Base-by-base conservation (phyloP, 1,140 invertebrate genomes). In the Drosophila kanapiae region DNA sequence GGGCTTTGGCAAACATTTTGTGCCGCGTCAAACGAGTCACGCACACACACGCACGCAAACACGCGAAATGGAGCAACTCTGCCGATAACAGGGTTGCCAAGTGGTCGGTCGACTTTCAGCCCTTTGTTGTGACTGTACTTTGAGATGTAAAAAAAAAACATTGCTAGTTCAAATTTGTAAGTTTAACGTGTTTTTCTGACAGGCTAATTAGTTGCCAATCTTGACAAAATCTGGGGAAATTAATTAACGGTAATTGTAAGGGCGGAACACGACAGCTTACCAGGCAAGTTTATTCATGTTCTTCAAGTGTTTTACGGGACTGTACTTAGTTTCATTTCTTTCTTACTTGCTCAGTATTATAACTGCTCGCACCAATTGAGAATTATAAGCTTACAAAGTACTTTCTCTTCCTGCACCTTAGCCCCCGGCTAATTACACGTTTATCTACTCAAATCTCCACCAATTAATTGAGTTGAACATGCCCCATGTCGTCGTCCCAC, bases 391-490 rank as follows among this genome's bases (percentile, higher is more conserved):
- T 70, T 48, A 35, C 43, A 58, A 58, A 27, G 9, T 10, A 29
- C 65, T 57, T 16, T 23, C 27, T 59, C 67, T 23, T 45, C 29
- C n/a, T 59, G 37, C 31, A 23, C 11, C 35, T 49, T 42, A 60
- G 23, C 29, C 16, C 56, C 42, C 38, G 35, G 54, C 56, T 88
- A 88, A 87, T 87, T 87, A 82, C 47, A 67, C 54, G 63, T 69
- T 86, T 83, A 88, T 67, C 76, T 75, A 51, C 64, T 10, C 33
- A 80, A 88, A 88, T 80, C 71, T 75, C 33, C 5, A 29, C 38
- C 84, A 87, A 87, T 87, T 87, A 87, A 88, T 80, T 75, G 68
- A 67, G 57, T 51, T n/a, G 31, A 60, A 65, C 78, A 80, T 56
- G 62, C 54, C 40, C 48, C 61, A 53, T 69, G 62, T 70, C 33